These are phyloP conservation scores for Abrostola triplasia DNA, from an alignment of 2,888 invertebrate genomes.

Conservation along the genomic window DNA sequence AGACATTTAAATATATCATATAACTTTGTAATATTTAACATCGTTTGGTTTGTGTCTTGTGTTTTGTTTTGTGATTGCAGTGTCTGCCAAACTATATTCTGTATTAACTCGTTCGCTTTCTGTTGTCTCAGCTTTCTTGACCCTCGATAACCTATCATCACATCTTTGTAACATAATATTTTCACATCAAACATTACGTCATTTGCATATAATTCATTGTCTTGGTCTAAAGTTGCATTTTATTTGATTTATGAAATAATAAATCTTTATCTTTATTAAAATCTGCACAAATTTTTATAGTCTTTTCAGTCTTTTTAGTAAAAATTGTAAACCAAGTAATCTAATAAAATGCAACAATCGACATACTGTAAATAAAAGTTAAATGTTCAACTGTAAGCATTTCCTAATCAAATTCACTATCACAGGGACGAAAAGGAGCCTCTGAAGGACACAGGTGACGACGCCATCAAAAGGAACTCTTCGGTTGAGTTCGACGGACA, in stretches of 20 bases:
- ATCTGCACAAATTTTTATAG: background rate
- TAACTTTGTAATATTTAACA: conserved; percentile 40
- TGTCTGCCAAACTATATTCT: conserved; percentile 44
- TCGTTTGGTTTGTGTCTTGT: conserved; percentile 53
- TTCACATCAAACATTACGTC: conserved; percentile 39
- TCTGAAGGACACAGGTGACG: conserved; percentile 90
- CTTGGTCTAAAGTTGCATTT: conserved; percentile 38
- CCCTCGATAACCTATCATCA: conserved; percentile 41
- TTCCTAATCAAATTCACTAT: conserved; percentile 45
- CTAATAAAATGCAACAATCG: conserved; percentile 8
- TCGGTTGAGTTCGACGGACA: conserved; percentile 95
- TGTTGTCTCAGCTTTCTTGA: conserved; percentile 53
- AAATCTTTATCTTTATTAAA: too few relatives aligned
- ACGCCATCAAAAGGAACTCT: conserved; percentile 92
- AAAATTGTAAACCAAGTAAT: conserved; percentile 22
- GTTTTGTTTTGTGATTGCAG: conserved; percentile 48
- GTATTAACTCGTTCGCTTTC: conserved; percentile 45
- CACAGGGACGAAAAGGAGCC: conserved; percentile 94
- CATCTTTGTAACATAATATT: conserved; percentile 35
- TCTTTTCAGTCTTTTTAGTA: background rate
- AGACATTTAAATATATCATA: conserved; percentile 75
- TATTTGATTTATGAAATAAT: background rate
- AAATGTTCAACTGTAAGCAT: conserved; percentile 18
- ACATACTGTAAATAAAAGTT: conserved; percentile 55
- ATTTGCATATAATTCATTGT: conserved; percentile 26